These are phyloP conservation scores for Desoria tigrina DNA, from an alignment of 2,888 invertebrate genomes.

Conservation along the genomic window DNA sequence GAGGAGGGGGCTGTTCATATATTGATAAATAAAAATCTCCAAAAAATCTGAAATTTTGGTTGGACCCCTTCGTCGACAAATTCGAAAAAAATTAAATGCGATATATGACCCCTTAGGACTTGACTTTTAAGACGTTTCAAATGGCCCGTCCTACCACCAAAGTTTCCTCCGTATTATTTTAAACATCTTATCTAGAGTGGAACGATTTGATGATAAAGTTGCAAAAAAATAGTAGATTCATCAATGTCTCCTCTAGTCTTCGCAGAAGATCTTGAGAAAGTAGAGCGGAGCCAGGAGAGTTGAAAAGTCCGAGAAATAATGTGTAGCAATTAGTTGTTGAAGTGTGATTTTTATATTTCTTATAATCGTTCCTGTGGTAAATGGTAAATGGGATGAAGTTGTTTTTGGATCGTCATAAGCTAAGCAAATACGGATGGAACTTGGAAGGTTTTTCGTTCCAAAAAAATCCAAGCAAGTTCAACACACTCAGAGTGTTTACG, in stretches of 20 bases:
- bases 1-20: background rate
- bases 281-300: background rate
- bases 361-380: too few species aligned
- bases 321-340: conserved; percentile 1
- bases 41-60: background rate
- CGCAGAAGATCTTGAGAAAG: background rate
- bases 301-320: background rate
- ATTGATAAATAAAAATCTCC: background rate
- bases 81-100: background rate
- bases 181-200: background rate
- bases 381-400: too few species aligned
- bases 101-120: too few species aligned
- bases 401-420: too few species aligned
- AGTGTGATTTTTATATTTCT: background rate
- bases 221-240: background rate
- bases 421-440: too few species aligned
- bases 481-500: too few species aligned
- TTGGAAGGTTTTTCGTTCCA: too few species aligned
- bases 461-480: too few species aligned
- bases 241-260: conserved; percentile 3
- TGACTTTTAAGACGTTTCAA: too few species aligned
- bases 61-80: background rate
- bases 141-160: too few species aligned
- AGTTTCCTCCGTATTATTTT: too few species aligned
- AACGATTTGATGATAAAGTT: background rate